phyloP scores from a whole-genome alignment of 1,140 invertebrate genomes.

The Drosophila insularis region DNA sequence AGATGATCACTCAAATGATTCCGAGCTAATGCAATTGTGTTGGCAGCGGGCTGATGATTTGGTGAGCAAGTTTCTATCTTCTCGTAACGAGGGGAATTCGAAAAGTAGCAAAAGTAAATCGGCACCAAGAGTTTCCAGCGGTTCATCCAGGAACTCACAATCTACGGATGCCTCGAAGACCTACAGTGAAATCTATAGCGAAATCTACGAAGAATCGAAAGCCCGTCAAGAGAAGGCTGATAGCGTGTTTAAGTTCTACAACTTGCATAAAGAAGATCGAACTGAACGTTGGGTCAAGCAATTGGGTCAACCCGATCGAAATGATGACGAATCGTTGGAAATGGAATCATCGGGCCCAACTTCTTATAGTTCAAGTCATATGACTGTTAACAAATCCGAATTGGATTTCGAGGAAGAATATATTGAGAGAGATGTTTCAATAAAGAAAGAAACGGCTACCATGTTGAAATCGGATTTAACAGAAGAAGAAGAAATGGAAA shows the following conservation, averaged over 20 bases:
- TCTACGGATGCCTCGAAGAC: conserved; percentile 57
- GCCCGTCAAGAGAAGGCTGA: conserved; percentile 50
- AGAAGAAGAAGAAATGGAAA: no score
- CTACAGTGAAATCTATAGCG: conserved; percentile 65
- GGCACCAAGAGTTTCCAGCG: not conserved
- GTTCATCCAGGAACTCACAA: not conserved
- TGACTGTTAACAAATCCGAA: not conserved
- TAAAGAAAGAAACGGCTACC: no score
- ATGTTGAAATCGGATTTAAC: no score
- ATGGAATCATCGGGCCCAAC: not conserved
- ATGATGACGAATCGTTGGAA: not conserved
- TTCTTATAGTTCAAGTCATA: not conserved
- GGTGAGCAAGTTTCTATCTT: conserved; percentile 1
- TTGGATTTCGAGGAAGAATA: not conserved
- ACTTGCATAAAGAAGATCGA: conserved; percentile 8
- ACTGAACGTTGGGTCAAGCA: not conserved
- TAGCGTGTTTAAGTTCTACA: conserved; percentile 25
- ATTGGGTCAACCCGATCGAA: not conserved
- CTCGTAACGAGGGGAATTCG: not conserved
- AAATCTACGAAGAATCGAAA: conserved; percentile 57
- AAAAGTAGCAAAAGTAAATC: not conserved
- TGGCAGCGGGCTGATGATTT: conserved; percentile 1
- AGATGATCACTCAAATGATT: not conserved
- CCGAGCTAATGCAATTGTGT: not conserved
- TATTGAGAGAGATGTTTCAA: no score